These are phyloP conservation scores for Tragelaphus oryx DNA, from an alignment of 2,797 vertebrate genomes.

Conservation along the genomic window DNA sequence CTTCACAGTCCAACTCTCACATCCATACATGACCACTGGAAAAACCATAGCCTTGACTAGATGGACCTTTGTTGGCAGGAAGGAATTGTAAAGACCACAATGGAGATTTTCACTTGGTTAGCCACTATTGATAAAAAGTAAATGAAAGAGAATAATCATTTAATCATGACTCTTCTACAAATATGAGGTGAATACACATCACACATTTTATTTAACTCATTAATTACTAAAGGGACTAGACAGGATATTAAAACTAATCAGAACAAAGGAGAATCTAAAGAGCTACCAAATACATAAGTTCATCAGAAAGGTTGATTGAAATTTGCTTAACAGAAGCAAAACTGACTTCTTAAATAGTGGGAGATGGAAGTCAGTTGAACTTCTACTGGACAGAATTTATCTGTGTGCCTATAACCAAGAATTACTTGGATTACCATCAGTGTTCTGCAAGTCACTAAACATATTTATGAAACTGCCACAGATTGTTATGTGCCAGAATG, in stretches of 20 bases:
- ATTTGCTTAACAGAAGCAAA: constrained; percentile 1
- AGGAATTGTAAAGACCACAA: neutral
- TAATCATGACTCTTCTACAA: neutral
- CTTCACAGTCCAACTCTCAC: too few species aligned
- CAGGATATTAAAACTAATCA: neutral
- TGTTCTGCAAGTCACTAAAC: neutral
- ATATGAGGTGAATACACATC: neutral
- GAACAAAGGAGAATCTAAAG: neutral
- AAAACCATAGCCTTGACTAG: too few species aligned
- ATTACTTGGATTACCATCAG: neutral
- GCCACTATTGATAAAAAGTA: neutral
- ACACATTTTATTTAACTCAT: neutral
- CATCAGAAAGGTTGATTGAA: neutral
- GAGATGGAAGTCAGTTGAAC: neutral
- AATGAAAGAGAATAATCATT: neutral
- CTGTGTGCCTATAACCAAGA: neutral
- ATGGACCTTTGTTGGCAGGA: neutral
- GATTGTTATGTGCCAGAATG: neutral
- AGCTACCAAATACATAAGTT: neutral
- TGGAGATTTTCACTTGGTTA: neutral
- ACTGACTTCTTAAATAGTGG: neutral
- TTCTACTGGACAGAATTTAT: neutral
- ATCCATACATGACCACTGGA: too few species aligned
- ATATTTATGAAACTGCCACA: neutral
- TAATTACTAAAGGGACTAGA: neutral